These are phyloP conservation scores for Apis florea DNA, from an alignment of 1,140 invertebrate genomes.

Conservation along the genomic window DNA sequence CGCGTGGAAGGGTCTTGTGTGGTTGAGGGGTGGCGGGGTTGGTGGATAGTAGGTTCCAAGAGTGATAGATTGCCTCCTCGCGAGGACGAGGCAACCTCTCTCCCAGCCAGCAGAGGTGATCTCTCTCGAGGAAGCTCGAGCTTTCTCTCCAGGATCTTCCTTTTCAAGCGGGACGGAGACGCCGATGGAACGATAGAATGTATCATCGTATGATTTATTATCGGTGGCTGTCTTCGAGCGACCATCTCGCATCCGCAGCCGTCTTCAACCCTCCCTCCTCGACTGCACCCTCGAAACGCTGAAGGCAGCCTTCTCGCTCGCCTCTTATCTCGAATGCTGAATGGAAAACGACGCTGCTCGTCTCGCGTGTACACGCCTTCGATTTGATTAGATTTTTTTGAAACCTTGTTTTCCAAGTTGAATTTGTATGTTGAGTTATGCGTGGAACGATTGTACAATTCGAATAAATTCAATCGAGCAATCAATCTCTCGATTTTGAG, in stretches of 20 bases:
- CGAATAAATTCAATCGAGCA: no score
- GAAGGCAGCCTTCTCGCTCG: conserved; percentile 27
- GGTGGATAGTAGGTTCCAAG: conserved; percentile 63
- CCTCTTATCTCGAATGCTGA: conserved; percentile 53
- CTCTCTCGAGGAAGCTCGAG: conserved; percentile 69
- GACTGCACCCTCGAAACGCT: conserved; percentile 33
- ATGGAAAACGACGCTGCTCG: conserved; percentile 23
- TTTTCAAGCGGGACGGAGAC: conserved; percentile 67
- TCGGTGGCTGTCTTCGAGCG: conserved; percentile 69
- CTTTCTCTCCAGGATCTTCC: conserved; percentile 69
- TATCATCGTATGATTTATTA: conserved; percentile 78
- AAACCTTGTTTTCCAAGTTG: no score
- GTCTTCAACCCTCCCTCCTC: conserved; percentile 31
- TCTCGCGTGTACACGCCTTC: no score
- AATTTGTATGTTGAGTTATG: no score
- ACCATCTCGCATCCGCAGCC: conserved; percentile 67
- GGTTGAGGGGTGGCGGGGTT: conserved; percentile 47
- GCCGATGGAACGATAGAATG: conserved; percentile 71
- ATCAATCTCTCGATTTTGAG: no score
- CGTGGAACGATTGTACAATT: no score
- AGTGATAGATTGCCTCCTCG: conserved; percentile 77
- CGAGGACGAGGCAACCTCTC: conserved; percentile 67
- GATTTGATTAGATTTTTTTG: no score
- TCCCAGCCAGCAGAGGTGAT: conserved; percentile 64
- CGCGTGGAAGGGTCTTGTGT: conserved; percentile 41